phyloP scores from a whole-genome alignment of 2,888 invertebrate species.

The Macrosiphum euphorbiae region DNA sequence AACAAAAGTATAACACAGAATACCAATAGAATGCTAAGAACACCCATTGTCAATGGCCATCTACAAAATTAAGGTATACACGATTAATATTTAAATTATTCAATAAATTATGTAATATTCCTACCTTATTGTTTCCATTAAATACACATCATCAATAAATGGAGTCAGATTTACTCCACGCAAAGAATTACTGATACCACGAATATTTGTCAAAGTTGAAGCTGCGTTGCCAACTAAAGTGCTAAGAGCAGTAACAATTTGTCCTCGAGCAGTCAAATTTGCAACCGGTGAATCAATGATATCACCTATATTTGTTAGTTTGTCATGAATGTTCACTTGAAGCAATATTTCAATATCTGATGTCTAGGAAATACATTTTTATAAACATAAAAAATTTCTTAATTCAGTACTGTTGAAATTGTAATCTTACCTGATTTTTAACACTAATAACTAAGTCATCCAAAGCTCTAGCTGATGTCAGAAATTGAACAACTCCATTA shows the following conservation, averaged over 20 bases:
- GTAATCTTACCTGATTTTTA: constrained; percentile 80
- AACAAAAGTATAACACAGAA: constrained; percentile 90
- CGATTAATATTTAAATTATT: constrained; percentile 23
- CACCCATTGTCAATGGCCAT: constrained; percentile 92
- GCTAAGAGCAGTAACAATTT: constrained; percentile 79
- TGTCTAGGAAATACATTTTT: constrained; percentile 74
- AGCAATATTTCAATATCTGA: constrained; percentile 82
- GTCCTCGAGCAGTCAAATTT: constrained; percentile 82
- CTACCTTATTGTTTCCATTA: constrained; percentile 70
- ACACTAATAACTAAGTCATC: constrained; percentile 84
- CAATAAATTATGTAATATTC: not conserved
- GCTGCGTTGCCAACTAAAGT: constrained; percentile 82
- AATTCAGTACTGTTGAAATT: constrained; percentile 9
- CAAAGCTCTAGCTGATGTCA: constrained; percentile 84
- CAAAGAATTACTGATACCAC: constrained; percentile 81
- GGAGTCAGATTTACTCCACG: constrained; percentile 79
- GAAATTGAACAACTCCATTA: constrained; percentile 87
- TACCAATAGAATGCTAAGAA: constrained; percentile 86
- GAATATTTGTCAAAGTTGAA: constrained; percentile 81
- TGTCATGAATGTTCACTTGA: constrained; percentile 78
- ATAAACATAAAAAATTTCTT: constrained; percentile 66
- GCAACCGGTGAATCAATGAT: constrained; percentile 83
- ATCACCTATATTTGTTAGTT: constrained; percentile 81
- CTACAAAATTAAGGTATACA: constrained; percentile 69
- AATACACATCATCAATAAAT: constrained; percentile 68